A percentile compares a stretch with the other conserved stretches of the same genome.
Conservation (phyloP, 2,888 invertebrate species). For the Stenodera caucasica region DNA sequence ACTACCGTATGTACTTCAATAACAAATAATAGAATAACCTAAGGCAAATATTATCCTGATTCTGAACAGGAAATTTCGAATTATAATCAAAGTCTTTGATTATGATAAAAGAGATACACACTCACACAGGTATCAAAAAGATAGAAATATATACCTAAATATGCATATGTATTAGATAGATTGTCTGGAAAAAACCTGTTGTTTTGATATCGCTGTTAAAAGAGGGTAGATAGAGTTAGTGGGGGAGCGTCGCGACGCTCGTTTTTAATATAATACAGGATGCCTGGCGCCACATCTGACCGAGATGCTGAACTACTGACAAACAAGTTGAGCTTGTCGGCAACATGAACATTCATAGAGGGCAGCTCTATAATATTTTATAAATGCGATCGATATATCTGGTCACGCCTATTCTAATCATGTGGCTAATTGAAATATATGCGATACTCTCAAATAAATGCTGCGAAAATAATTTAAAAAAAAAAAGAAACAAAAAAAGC, state of each 20-base stretch:
- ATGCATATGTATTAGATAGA: no score
- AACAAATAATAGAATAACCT: neutral
- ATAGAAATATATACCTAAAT: no score
- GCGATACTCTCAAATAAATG: slow-evolving; percentile 9
- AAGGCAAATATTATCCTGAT: neutral
- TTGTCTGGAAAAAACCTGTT: neutral
- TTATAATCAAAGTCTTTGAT: no score
- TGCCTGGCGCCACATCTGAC: slow-evolving; percentile 32
- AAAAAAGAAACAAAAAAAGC: neutral
- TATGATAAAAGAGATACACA: neutral
- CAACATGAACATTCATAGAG: slow-evolving; percentile 35
- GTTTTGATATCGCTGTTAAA: neutral
- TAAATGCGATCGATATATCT: slow-evolving; percentile 41
- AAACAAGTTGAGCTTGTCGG: slow-evolving; percentile 12
- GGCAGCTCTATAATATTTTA: slow-evolving; percentile 36
- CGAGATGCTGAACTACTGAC: slow-evolving; percentile 33
- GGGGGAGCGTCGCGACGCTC: neutral
- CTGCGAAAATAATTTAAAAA: neutral
- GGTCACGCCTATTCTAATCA: slow-evolving; percentile 43
- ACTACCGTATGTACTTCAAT: neutral
- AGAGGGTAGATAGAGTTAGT: no score
- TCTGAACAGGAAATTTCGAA: no score
- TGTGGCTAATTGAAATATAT: slow-evolving; percentile 30
- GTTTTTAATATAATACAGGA: slow-evolving; percentile 5
- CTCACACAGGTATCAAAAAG: no score